Percentiles rank a stretch among this genome's conserved stretches.
Evolutionary conservation across 1,140 invertebrate genomes (phyloP).

Genomic region (Cardiocondyla obscurior): DNA sequence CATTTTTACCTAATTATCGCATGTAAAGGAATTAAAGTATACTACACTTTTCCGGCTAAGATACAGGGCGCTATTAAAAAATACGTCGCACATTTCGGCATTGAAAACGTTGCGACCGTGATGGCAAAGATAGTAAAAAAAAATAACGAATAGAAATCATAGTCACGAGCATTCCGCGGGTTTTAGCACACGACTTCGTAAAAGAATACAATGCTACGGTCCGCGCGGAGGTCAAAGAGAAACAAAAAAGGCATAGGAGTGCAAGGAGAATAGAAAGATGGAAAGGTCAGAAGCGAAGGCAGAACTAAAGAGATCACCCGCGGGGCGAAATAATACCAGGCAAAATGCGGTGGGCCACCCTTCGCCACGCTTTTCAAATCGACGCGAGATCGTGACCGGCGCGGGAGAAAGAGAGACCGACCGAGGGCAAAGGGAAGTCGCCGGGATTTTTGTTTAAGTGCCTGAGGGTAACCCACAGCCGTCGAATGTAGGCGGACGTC

Average conservation of each 20-base stretch:
- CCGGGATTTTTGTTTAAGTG: conserved; percentile 71
- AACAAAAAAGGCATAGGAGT: conserved; percentile 59
- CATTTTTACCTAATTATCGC: background rate
- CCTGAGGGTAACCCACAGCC: conserved; percentile 74
- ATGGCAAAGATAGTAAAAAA: background rate
- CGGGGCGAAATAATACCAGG: conserved; percentile 79
- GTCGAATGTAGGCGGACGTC: conserved; percentile 75
- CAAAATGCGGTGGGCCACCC: conserved; percentile 80
- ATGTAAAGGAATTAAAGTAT: background rate
- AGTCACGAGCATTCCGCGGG: conserved; percentile 8
- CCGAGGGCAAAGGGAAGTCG: conserved; percentile 16
- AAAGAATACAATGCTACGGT: conserved; percentile 64
- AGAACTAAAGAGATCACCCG: conserved; percentile 74
- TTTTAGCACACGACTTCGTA: conserved; percentile 59
- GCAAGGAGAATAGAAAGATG: conserved; percentile 52
- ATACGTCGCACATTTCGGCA: background rate
- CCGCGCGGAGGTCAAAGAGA: conserved; percentile 42
- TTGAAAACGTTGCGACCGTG: background rate
- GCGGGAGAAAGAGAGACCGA: background rate
- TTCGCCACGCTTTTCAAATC: conserved; percentile 76
- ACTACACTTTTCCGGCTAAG: background rate
- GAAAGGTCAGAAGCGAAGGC: conserved; percentile 61
- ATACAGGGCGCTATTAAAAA: background rate
- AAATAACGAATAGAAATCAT: conserved; percentile 16
- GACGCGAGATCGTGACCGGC: conserved; percentile 52